Conservation (phyloP, 2,888 invertebrate species). For the Nomada fabriciana region DNA sequence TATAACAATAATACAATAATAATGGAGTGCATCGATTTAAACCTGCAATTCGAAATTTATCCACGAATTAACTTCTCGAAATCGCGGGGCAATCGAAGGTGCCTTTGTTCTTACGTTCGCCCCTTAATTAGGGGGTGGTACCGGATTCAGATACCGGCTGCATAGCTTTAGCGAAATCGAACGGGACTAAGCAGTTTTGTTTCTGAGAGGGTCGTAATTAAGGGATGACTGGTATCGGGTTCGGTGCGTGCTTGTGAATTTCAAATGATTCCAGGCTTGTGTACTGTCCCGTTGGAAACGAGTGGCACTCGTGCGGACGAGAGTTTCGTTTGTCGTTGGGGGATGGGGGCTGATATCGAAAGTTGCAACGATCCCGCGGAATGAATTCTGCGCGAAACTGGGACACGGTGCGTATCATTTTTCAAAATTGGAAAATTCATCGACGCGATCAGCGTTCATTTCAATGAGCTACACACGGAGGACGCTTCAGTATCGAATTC, state of each 20-base stretch:
- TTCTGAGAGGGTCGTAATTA: slow-evolving; percentile 6
- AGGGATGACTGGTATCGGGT: slow-evolving; percentile 1
- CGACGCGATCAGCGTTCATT: background rate
- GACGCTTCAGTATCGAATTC: background rate
- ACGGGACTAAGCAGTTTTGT: slow-evolving; percentile 10
- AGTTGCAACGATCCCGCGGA: background rate
- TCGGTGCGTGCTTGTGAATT: slow-evolving; percentile 22
- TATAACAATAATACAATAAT: too few relatives aligned
- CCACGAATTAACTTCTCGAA: background rate
- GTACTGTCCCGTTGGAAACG: slow-evolving; percentile 2
- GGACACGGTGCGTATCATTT: slow-evolving; percentile 13
- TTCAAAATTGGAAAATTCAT: slow-evolving; percentile 10
- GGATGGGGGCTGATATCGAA: background rate
- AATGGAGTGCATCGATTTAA: background rate
- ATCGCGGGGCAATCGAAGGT: background rate
- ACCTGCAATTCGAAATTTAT: background rate
- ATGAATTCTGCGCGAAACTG: slow-evolving; percentile 7
- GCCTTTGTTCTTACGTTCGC: background rate
- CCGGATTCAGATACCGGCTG: slow-evolving; percentile 1
- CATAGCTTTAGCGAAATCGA: slow-evolving; percentile 6
- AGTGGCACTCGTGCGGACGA: slow-evolving; percentile 4
- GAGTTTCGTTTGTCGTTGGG: slow-evolving; percentile 12
- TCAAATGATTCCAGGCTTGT: slow-evolving; percentile 4
- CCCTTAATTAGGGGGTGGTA: slow-evolving; percentile 4
- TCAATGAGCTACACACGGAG: background rate